Percentiles rank a stretch among this genome's conserved stretches.
Evolutionary conservation across 2,113 vertebrate genomes (phyloP).

Genomic region (Lutjanus erythropterus): DNA sequence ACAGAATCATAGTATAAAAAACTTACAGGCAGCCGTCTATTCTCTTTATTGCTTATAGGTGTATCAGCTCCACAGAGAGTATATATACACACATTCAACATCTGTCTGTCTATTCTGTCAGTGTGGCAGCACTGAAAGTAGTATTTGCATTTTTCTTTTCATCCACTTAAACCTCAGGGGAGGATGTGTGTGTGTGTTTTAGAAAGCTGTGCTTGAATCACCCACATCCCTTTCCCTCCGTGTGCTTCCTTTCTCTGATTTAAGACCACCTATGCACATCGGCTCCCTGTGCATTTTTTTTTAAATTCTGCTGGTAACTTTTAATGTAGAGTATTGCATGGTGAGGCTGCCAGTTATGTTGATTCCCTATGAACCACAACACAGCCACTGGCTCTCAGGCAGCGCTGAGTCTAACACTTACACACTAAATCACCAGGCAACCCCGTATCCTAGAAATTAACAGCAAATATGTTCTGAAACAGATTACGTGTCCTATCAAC

Average conservation of each 20-base stretch:
- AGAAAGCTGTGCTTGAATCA: not conserved
- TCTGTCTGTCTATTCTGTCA: not conserved
- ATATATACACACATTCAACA: not conserved
- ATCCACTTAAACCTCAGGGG: conserved; percentile 13
- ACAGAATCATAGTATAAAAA: not conserved
- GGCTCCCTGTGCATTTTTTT: not conserved
- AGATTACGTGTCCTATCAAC: not conserved
- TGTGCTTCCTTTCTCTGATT: not conserved
- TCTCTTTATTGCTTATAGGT: not conserved
- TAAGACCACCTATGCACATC: not conserved
- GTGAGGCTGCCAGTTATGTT: not conserved
- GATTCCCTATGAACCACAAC: not conserved
- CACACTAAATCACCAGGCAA: not conserved
- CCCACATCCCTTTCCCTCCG: not conserved
- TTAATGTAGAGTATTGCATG: not conserved
- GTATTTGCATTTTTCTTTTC: conserved; percentile 18
- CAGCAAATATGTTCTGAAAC: not conserved
- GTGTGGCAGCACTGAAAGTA: not conserved
- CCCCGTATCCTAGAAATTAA: not conserved
- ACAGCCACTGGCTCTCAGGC: not conserved
- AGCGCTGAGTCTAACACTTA: no score
- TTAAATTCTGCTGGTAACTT: not conserved
- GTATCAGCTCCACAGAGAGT: not conserved
- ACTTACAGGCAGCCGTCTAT: not conserved
- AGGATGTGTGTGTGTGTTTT: not conserved